Evolutionary conservation across 2,888 invertebrate genomes (phyloP).

Genomic region (Lagria hirta): DNA sequence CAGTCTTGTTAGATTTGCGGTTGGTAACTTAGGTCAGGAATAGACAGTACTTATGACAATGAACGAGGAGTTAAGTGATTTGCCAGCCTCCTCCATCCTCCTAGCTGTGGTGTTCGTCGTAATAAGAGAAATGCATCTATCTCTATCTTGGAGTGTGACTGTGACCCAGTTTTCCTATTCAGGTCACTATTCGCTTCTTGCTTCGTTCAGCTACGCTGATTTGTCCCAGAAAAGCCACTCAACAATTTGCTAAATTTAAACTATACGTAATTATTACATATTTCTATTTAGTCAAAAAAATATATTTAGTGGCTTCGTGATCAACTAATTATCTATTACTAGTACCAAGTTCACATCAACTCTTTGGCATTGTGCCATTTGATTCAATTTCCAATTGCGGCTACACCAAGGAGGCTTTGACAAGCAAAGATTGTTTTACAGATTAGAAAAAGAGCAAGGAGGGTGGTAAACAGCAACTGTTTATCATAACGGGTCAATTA

Average conservation of each 20-base stretch:
- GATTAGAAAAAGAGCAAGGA: too few relatives aligned
- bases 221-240: slow-evolving; percentile 46
- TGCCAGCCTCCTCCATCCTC: too few relatives aligned
- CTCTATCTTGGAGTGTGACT: slow-evolving; percentile 48
- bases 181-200: slow-evolving; percentile 51
- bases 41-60: slow-evolving; percentile 29
- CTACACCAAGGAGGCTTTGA: too few relatives aligned
- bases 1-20: not conserved
- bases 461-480: too few relatives aligned
- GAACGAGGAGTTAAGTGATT: slow-evolving; percentile 25
- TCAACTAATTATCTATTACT: too few relatives aligned
- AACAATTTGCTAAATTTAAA: slow-evolving; percentile 37
- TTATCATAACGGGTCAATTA: too few relatives aligned
- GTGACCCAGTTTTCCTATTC: slow-evolving; percentile 52
- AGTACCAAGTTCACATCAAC: too few relatives aligned
- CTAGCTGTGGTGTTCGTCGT: too few relatives aligned
- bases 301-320: too few relatives aligned
- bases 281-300: slow-evolving; percentile 7
- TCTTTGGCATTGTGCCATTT: too few relatives aligned
- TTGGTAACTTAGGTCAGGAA: slow-evolving; percentile 30
- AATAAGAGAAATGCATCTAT: slow-evolving; percentile 37
- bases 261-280: slow-evolving; percentile 20
- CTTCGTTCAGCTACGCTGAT: slow-evolving; percentile 46
- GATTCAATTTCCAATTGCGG: too few relatives aligned
- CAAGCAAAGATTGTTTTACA: too few relatives aligned